Evolutionary conservation across 92 coral and sea anemone species (phyloP).

Genomic region (Umimayanthus kanabou): DNA sequence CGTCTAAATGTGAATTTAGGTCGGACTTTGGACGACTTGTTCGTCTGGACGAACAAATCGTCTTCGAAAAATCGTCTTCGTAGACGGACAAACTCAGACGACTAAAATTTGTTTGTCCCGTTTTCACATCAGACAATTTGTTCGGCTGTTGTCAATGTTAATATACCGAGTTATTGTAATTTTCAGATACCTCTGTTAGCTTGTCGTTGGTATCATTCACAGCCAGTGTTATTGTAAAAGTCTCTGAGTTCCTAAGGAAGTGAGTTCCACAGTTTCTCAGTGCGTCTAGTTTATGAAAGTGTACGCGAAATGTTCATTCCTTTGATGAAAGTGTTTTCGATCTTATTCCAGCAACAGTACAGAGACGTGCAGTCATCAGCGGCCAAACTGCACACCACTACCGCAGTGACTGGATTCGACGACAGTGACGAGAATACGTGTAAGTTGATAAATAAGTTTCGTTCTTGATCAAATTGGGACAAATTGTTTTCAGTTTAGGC

Average conservation of each 20-base stretch:
- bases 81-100: too few species aligned
- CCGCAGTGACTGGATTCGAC: constrained; percentile 74
- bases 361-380: constrained; percentile 94
- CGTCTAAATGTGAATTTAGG: too few species aligned
- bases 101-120: too few species aligned
- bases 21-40: too few species aligned
- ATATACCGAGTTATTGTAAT: too few species aligned
- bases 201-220: not conserved
- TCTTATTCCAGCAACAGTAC: constrained; percentile 78
- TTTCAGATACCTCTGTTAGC: too few species aligned
- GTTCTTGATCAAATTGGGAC: not conserved
- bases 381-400: constrained; percentile 59
- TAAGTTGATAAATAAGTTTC: constrained; percentile 40
- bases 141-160: too few species aligned
- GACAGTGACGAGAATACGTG: constrained; percentile 89
- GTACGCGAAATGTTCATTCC: not conserved
- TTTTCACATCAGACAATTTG: too few species aligned
- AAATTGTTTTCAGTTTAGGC: not conserved
- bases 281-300: not conserved
- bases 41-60: too few species aligned
- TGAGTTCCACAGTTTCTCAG: not conserved
- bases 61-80: too few species aligned
- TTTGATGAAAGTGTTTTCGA: not conserved
- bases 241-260: too few species aligned
- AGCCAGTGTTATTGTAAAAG: not conserved